Percentiles rank a stretch among this genome's conserved stretches.
These are phyloP conservation scores for Alloscopus bannaensis DNA, from an alignment of 2,888 invertebrate species.

Conservation along the genomic window DNA sequence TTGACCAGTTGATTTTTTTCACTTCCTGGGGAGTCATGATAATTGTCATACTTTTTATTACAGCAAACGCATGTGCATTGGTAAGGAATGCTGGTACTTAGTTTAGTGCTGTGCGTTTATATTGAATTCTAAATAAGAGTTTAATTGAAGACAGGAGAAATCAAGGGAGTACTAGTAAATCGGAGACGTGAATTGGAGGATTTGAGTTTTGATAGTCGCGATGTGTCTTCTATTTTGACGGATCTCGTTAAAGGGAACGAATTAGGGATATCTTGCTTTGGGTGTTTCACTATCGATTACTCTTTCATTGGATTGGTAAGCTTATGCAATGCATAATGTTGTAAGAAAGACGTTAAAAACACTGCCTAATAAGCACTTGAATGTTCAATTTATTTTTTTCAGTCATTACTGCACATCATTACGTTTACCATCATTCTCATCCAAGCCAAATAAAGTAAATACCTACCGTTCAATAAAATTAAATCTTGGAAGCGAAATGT, in stretches of 20 bases:
- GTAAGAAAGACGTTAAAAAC: too few relatives aligned
- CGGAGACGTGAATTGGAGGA: not conserved
- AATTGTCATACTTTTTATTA: not conserved
- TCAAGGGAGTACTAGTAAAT: constrained; percentile 1
- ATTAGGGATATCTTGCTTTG: constrained; percentile 27
- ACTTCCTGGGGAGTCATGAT: not conserved
- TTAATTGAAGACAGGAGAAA: constrained; percentile 9
- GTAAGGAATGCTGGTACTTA: constrained; percentile 6
- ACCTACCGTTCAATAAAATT: too few relatives aligned
- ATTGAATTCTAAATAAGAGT: too few relatives aligned
- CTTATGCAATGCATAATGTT: not conserved
- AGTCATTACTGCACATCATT: constrained; percentile 9
- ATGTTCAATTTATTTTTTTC: constrained; percentile 17
- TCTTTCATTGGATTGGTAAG: constrained; percentile 21
- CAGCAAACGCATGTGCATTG: constrained; percentile 18
- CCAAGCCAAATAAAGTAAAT: constrained; percentile 40
- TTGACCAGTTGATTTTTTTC: not conserved
- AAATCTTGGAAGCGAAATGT: too few relatives aligned
- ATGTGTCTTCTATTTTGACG: constrained; percentile 1
- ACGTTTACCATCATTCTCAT: constrained; percentile 41
- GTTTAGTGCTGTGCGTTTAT: not conserved
- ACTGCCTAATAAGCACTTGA: too few relatives aligned
- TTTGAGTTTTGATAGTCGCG: not conserved
- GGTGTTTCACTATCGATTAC: constrained; percentile 38
- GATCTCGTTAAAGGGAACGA: constrained; percentile 7